A percentile compares a stretch with the other conserved stretches of the same genome.
Evolutionary conservation across 2,888 invertebrate species (phyloP).

Genomic region (Geotrupes spiniger): DNA sequence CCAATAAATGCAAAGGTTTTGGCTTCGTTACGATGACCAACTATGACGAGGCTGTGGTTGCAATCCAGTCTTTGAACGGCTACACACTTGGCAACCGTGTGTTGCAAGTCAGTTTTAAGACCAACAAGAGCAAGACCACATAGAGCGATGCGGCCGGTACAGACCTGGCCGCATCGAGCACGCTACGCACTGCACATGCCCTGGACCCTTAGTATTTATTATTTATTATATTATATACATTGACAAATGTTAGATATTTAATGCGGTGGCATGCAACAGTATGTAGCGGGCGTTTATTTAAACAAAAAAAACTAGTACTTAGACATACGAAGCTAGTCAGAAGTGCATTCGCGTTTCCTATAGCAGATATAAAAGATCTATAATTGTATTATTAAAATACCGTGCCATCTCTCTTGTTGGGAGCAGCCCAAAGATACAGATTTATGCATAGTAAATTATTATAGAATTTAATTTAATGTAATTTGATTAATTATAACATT

Average conservation of each 20-base stretch:
- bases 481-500: conserved; percentile 28
- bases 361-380: conserved; percentile 39
- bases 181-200: conserved; percentile 28
- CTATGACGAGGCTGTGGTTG: conserved; percentile 94
- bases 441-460: conserved; percentile 31
- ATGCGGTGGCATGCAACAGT: conserved; percentile 27
- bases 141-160: conserved; percentile 48
- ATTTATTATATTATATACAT: conserved; percentile 22
- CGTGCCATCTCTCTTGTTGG: conserved; percentile 30
- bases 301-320: conserved; percentile 38
- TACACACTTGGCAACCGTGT: conserved; percentile 93
- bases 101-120: conserved; percentile 97
- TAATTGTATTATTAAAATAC: conserved; percentile 25
- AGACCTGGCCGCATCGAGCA: conserved; percentile 19
- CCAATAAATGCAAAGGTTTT: conserved; percentile 97
- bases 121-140: conserved; percentile 77
- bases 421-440: conserved; percentile 28
- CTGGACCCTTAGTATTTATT: conserved; percentile 28
- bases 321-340: conserved; percentile 52
- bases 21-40: conserved; percentile 99
- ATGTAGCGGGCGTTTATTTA: conserved; percentile 19
- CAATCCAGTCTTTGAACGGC: conserved; percentile 94
- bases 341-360: conserved; percentile 51
- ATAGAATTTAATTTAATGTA: conserved; percentile 38
- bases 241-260: conserved; percentile 23